These are phyloP conservation scores for Falco punctatus DNA, from an alignment of 2,113 vertebrate genomes.

Conservation along the genomic window DNA sequence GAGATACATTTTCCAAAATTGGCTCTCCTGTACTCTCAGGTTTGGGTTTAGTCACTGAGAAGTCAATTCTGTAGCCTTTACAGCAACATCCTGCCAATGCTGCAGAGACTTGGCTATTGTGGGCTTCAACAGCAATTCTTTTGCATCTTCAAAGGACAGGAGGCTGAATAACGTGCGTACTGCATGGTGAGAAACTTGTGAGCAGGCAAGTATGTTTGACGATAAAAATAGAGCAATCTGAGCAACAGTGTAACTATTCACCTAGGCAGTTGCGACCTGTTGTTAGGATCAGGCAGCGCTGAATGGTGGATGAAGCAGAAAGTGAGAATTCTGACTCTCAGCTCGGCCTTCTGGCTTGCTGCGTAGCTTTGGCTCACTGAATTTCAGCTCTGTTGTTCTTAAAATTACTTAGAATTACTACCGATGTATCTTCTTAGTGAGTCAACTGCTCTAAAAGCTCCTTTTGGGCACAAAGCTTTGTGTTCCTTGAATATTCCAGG, in stretches of 20 bases:
- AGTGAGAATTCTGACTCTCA: background rate
- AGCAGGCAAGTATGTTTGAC: background rate
- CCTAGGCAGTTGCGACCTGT: background rate
- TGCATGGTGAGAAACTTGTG: background rate
- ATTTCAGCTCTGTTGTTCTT: background rate
- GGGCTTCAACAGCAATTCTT: background rate
- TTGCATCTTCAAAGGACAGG: slow-evolving; percentile 10
- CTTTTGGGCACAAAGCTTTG: background rate
- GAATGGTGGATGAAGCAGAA: background rate
- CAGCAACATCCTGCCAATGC: slow-evolving; percentile 29
- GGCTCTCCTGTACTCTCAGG: background rate
- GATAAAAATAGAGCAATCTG: background rate
- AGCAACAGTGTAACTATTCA: background rate
- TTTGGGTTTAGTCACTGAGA: background rate
- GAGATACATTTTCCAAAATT: slow-evolving; percentile 38
- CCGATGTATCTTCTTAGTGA: background rate
- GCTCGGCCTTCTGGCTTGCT: background rate
- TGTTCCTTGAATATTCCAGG: background rate
- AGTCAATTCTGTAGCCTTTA: background rate
- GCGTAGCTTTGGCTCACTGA: background rate
- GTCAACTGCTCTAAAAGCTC: background rate
- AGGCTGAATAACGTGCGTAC: background rate
- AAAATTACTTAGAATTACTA: background rate
- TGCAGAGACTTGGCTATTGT: background rate
- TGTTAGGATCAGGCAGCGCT: background rate